Evolutionary conservation across 2,113 vertebrate genomes (phyloP).

Genomic region (Lepus americanus): DNA sequence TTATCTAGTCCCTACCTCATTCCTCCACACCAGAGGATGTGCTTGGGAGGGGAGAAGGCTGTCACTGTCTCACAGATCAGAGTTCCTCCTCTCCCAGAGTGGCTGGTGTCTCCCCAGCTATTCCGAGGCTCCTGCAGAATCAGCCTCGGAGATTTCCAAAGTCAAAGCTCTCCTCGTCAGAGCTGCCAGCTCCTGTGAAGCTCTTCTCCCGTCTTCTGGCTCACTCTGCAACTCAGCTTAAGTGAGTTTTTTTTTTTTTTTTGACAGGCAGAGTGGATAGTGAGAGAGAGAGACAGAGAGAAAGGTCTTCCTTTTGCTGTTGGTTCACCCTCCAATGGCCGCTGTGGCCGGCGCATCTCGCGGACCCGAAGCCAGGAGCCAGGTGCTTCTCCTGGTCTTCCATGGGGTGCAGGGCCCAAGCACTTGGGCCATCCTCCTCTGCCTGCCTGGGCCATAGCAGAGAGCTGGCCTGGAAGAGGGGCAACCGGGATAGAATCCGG

Average conservation of each 20-base stretch:
- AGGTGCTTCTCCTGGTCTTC: no score
- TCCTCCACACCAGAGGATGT: rapidly evolving
- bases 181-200: background rate
- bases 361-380: no score
- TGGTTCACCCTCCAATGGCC: no score
- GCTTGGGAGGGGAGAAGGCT: background rate
- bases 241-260: background rate
- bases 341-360: no score
- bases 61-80: background rate
- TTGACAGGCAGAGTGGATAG: background rate
- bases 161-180: background rate
- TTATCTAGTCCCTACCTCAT: background rate
- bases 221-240: background rate
- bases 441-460: no score
- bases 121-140: background rate
- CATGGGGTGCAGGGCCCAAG: no score
- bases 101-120: background rate
- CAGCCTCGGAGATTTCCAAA: background rate
- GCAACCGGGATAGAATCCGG: no score
- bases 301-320: background rate
- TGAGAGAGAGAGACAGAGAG: background rate
- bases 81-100: background rate
- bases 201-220: background rate
- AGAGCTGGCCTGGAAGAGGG: no score
- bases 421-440: no score